Evolutionary conservation across 1,140 invertebrate genomes (phyloP).

Genomic region (Solen grandis): DNA sequence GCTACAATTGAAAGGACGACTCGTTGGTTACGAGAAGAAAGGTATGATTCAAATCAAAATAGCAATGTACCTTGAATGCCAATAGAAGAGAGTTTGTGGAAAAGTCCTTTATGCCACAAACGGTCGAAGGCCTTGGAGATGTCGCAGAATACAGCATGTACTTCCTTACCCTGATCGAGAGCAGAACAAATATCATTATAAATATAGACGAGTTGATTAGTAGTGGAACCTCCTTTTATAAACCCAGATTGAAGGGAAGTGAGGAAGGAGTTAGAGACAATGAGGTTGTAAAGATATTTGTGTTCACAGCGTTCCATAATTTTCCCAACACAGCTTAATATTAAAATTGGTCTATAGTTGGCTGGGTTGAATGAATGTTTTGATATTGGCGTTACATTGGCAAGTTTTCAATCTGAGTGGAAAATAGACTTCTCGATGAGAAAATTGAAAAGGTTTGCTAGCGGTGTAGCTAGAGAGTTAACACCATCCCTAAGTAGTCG

Average conservation of each 20-base stretch:
- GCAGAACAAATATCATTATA: conserved; percentile 13
- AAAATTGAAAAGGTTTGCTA: no score
- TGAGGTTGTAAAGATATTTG: neutral
- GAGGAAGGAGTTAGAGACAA: neutral
- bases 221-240: conserved; percentile 14
- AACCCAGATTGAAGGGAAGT: neutral
- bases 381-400: neutral
- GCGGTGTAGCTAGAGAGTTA: neutral
- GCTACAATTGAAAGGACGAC: neutral
- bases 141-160: conserved; percentile 33
- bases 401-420: neutral
- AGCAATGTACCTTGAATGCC: conserved; percentile 1
- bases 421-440: no score
- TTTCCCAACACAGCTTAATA: neutral
- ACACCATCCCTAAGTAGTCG: neutral
- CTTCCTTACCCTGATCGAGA: conserved; percentile 10
- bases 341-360: neutral
- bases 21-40: neutral
- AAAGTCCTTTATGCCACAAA: conserved; percentile 29
- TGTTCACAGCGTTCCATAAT: neutral
- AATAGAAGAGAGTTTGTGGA: conserved; percentile 22
- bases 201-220: conserved; percentile 28
- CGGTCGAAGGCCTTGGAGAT: conserved; percentile 26
- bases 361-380: neutral
- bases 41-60: conserved; percentile 10